Evolutionary conservation across 2,113 vertebrate genomes (phyloP).

Genomic region (Phalacrocorax pelagicus): DNA sequence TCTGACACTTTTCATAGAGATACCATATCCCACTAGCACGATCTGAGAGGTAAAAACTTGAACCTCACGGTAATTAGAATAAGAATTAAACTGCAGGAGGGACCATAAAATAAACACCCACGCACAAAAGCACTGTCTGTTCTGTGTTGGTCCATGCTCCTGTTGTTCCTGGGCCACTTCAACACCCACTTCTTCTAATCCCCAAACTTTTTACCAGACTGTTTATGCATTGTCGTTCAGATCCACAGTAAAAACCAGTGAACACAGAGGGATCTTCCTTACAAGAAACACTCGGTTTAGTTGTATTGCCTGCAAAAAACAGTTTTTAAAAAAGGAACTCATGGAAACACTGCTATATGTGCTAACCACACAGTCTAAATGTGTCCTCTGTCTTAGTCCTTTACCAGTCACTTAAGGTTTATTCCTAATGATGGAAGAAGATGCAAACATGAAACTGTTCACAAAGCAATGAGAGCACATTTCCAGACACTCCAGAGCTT

Average conservation of each 20-base stretch:
- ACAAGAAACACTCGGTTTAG: neutral
- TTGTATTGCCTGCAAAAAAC: neutral
- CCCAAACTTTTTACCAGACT: neutral
- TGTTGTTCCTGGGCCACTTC: neutral
- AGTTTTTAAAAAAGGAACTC: neutral
- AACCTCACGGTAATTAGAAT: neutral
- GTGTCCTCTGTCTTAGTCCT: neutral
- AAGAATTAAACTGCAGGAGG: neutral
- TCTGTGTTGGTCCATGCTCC: neutral
- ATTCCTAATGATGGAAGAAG: neutral
- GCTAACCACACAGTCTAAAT: neutral
- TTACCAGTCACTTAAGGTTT: neutral
- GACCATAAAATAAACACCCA: neutral
- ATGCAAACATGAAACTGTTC: neutral
- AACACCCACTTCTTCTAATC: neutral
- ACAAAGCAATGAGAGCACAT: neutral
- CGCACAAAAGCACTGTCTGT: neutral
- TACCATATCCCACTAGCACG: neutral
- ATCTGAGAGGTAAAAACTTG: neutral
- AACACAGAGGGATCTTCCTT: neutral
- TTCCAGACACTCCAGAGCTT: neutral
- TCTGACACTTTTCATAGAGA: neutral
- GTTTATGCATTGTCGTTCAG: neutral
- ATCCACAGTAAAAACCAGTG: neutral
- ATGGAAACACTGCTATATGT: neutral